These are phyloP conservation scores for Campoplex nolae DNA, from an alignment of 2,888 invertebrate genomes.

Conservation along the genomic window DNA sequence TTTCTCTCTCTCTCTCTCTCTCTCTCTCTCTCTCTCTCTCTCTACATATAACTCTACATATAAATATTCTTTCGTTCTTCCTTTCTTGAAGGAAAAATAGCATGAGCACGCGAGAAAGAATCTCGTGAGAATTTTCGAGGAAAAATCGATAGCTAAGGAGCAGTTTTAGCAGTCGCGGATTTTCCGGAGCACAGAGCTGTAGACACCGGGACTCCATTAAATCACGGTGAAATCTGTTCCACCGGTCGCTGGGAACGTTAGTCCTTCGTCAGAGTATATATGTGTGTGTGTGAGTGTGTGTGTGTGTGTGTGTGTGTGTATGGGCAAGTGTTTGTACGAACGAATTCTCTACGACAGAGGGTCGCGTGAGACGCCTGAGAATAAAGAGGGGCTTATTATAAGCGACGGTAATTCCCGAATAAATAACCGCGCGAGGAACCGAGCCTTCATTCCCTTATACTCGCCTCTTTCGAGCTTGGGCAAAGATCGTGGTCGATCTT, in stretches of 20 bases:
- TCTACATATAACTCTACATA: background rate
- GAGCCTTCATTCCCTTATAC: slow-evolving; percentile 47
- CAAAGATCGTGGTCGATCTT: slow-evolving; percentile 77
- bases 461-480: slow-evolving; percentile 45
- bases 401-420: slow-evolving; percentile 84
- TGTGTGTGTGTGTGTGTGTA: slow-evolving; percentile 8
- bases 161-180: slow-evolving; percentile 45
- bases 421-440: slow-evolving; percentile 81
- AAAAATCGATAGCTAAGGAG: slow-evolving; percentile 62
- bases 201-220: slow-evolving; percentile 81
- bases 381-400: slow-evolving; percentile 84
- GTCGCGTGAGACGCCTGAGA: slow-evolving; percentile 76
- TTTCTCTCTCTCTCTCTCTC: background rate
- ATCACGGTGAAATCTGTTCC: slow-evolving; percentile 83
- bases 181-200: slow-evolving; percentile 55
- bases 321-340: slow-evolving; percentile 6
- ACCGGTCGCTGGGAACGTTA: slow-evolving; percentile 71
- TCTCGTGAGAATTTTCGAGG: slow-evolving; percentile 58
- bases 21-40: background rate
- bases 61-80: background rate
- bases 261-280: slow-evolving; percentile 17
- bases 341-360: slow-evolving; percentile 32
- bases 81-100: background rate
- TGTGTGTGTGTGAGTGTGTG: background rate
- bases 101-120: slow-evolving; percentile 11